Percentiles rank a stretch among this genome's conserved stretches.
These are phyloP conservation scores for Corynorhinus townsendii DNA, from an alignment of 2,113 vertebrate genomes.

Conservation along the genomic window DNA sequence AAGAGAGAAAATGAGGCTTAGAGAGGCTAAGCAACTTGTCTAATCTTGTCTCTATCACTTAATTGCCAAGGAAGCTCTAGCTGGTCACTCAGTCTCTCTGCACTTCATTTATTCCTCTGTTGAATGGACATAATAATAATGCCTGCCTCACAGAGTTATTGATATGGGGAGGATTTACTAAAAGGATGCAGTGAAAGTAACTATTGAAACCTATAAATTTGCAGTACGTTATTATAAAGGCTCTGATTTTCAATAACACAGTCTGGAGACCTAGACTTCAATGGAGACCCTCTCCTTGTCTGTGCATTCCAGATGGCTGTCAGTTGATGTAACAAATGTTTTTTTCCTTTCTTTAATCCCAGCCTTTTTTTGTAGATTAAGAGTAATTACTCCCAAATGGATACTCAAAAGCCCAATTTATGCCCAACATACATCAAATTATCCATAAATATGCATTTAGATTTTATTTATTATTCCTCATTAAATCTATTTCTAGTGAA, in stretches of 20 bases:
- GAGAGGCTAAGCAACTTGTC: background rate
- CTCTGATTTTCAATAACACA: constrained; percentile 6
- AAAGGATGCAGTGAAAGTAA: background rate
- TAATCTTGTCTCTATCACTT: background rate
- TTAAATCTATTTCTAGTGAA: constrained; percentile 72
- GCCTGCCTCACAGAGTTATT: background rate
- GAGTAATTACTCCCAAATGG: constrained; percentile 69
- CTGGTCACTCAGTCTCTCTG: background rate
- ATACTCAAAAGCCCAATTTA: constrained; percentile 55
- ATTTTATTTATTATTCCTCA: constrained; percentile 76
- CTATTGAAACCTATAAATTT: constrained; percentile 31
- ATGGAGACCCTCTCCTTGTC: constrained; percentile 24
- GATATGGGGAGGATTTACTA: background rate
- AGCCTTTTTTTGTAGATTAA: constrained; percentile 41
- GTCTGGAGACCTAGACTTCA: constrained; percentile 47
- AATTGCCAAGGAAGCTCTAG: background rate
- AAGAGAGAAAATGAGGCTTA: background rate
- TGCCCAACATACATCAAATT: constrained; percentile 44
- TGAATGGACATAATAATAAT: background rate
- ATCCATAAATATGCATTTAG: constrained; percentile 51
- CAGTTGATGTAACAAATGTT: constrained; percentile 44
- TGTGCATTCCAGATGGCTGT: constrained; percentile 44
- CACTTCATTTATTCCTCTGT: background rate
- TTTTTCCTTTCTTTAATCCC: constrained; percentile 58
- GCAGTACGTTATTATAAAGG: background rate